Evolutionary conservation across 2,797 vertebrate species (phyloP).

Genomic region (Smutsia gigantea): DNA sequence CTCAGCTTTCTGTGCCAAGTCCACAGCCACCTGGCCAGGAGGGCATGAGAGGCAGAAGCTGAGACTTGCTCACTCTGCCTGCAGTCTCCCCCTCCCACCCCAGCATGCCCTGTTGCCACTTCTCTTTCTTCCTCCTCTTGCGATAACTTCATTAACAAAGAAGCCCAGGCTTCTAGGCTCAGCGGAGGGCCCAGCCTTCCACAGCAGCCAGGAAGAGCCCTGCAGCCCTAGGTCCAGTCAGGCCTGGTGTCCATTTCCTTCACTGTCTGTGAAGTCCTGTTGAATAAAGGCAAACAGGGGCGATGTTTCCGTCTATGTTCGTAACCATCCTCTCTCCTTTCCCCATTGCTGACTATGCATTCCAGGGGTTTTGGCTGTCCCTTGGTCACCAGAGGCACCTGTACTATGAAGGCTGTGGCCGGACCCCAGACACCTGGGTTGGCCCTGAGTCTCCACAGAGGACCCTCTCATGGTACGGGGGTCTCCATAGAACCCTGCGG

Average conservation of each 20-base stretch:
- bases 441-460: no score
- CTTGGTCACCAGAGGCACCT: accelerated
- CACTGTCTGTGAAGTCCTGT: background rate
- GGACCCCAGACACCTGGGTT: accelerated
- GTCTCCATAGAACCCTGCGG: no score
- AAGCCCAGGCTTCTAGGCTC: background rate
- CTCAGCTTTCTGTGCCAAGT: background rate
- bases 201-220: background rate
- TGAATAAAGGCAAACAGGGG: background rate
- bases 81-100: accelerated
- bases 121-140: background rate
- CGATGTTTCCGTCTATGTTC: background rate
- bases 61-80: background rate
- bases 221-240: no score
- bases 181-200: accelerated
- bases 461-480: background rate
- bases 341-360: accelerated
- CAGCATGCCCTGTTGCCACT: accelerated
- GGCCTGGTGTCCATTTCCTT: background rate
- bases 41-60: background rate
- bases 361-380: accelerated
- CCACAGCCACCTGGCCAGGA: no score
- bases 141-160: background rate
- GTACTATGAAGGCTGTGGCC: accelerated
- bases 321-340: background rate